Conservation (phyloP, 2,113 vertebrate species). For the Pituophis catenifer region DNA sequence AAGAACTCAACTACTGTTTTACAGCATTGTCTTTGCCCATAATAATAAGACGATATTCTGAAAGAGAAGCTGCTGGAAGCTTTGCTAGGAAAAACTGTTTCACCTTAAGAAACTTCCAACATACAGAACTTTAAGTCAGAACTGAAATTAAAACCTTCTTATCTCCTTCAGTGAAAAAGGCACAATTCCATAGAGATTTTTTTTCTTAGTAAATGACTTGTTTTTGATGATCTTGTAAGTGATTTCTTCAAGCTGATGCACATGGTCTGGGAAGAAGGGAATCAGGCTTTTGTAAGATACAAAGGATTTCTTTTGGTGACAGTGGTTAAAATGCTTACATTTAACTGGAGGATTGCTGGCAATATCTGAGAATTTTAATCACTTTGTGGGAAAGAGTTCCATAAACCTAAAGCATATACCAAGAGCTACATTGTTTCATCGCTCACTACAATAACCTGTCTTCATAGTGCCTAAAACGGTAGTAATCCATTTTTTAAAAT, state of each 20-base stretch:
- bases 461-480: neutral
- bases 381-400: neutral
- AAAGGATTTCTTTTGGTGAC: neutral
- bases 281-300: neutral
- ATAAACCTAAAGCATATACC: neutral
- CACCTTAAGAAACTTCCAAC: neutral
- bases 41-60: neutral
- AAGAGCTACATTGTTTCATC: neutral
- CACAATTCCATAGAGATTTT: neutral
- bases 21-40: neutral
- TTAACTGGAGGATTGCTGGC: neutral
- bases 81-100: neutral
- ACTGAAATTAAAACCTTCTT: neutral
- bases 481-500: neutral
- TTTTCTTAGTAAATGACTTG: neutral
- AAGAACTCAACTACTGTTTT: neutral
- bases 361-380: neutral
- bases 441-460: neutral
- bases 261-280: neutral
- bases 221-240: neutral
- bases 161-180: neutral
- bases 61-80: neutral
- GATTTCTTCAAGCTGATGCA: neutral
- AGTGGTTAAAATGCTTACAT: neutral
- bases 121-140: neutral